A percentile compares a stretch with the other conserved stretches of the same genome.
Conservation (phyloP, 2,797 vertebrate genomes). For the Tamandua tetradactyla region DNA sequence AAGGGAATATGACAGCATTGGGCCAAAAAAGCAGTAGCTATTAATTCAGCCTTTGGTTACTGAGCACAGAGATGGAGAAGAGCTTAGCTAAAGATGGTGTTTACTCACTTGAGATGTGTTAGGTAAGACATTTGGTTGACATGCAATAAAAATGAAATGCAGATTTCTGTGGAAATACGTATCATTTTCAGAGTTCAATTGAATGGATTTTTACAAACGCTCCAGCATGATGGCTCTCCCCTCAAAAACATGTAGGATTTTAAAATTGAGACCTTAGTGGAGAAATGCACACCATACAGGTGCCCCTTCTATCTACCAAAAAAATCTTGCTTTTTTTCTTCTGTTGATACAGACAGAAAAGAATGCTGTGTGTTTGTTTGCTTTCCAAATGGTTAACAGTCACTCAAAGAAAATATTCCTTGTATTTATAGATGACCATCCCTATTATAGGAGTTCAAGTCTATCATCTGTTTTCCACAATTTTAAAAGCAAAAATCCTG, state of each 20-base stretch:
- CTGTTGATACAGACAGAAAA: neutral
- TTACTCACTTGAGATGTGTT: neutral
- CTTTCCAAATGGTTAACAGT: slow-evolving; percentile 34
- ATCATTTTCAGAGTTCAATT: neutral
- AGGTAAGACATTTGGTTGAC: neutral
- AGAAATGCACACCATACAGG: neutral
- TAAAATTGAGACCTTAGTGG: neutral
- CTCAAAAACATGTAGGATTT: neutral
- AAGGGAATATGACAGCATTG: neutral
- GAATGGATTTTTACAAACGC: neutral
- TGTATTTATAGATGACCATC: neutral
- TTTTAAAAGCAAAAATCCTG: slow-evolving; percentile 15
- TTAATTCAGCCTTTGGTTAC: neutral
- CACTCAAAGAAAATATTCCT: neutral
- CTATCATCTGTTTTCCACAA: neutral
- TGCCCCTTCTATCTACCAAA: neutral
- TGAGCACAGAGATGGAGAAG: neutral
- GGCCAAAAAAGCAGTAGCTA: neutral
- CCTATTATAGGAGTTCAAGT: neutral
- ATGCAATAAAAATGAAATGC: slow-evolving; percentile 36
- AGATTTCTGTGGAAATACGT: slow-evolving; percentile 28
- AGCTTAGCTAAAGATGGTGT: neutral
- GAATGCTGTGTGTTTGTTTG: neutral
- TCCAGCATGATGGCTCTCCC: neutral
- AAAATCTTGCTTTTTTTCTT: neutral